Base-by-base conservation (phyloP, 2,113 vertebrate genomes). In the Bostrychus sinensis region DNA sequence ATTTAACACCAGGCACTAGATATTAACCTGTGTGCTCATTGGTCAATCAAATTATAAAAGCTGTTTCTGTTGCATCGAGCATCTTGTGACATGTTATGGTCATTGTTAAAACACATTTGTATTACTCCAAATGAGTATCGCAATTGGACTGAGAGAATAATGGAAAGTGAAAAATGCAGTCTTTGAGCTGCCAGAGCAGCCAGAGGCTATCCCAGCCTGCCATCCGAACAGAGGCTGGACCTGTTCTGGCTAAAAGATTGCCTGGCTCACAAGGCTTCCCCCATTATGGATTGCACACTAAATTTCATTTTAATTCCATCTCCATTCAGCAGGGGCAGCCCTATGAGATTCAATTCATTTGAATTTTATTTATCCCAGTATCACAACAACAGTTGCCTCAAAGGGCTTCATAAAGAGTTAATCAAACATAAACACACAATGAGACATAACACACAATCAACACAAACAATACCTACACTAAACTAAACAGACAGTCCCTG, bases 251-350 rank as follows among this genome's bases (percentile, higher is more conserved):
- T 53, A 34, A 65, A 68, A 43, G 46, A 72, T 46, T 43, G 28
- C 56, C 65, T 71, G 59, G 43, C 73, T 77, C 64, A 56, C 61
- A 66, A 53, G 60, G 32, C 38, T 45, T 48, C 19, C 55, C n/a
- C 19, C 22, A 69, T 73, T 55, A 80, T 60, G 69, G 70, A 56
- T 41, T 41, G 58, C 50, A 65, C 77, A 54, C 59, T 55, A 51
- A 58, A 75, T 75, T 77, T 64, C 2, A 72, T 83, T 86, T 83
- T 43, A 78, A 71, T 78, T 72, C 54, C 41, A 66, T 68, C 51
- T 45, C 46, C 48, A 30, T 77, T 67, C 59, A 59, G 53, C 61
- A 2, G 2, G 25, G 56, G 22, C 14, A 45, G 17, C 20, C 20
- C 56, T 9, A 30, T 26, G 19, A 65, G n/a, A n/a, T n/a, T n/a